Evolutionary conservation across 2,113 vertebrate species (phyloP).

Genomic region (Cairina moschata): DNA sequence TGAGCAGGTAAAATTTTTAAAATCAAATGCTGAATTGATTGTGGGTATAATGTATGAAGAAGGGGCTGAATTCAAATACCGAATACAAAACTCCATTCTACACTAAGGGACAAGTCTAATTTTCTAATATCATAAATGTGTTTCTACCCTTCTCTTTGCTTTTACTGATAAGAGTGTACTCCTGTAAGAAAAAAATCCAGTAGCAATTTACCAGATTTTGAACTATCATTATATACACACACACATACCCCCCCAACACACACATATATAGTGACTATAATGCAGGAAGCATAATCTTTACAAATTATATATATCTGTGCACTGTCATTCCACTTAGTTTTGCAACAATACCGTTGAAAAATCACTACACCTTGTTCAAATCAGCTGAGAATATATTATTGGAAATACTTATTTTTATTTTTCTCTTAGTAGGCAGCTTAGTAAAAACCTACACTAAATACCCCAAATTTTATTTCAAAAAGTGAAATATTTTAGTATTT

Average conservation of each 20-base stretch:
- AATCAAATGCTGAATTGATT: not conserved
- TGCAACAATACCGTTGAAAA: not conserved
- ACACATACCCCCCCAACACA: not conserved
- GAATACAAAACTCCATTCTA: not conserved
- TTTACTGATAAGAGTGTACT: not conserved
- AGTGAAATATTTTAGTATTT: not conserved
- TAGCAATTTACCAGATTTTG: slow-evolving; percentile 18
- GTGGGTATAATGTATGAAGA: not conserved
- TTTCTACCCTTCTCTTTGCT: slow-evolving; percentile 2
- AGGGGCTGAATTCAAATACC: not conserved
- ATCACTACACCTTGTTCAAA: slow-evolving; percentile 46
- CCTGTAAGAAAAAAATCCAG: slow-evolving; percentile 9
- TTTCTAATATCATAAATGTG: not conserved
- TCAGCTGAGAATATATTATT: slow-evolving; percentile 12
- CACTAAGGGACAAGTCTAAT: not conserved
- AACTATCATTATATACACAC: slow-evolving; percentile 3
- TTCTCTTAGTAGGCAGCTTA: not conserved
- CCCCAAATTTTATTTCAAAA: not conserved
- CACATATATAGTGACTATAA: slow-evolving; percentile 5
- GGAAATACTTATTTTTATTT: not conserved
- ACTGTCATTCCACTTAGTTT: slow-evolving; percentile 38
- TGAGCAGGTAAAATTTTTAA: not conserved
- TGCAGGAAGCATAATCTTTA: slow-evolving; percentile 50
- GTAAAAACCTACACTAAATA: not conserved
- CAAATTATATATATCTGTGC: slow-evolving; percentile 6